Evolutionary conservation across 2,888 invertebrate species (phyloP), one percentile per base, ranked within the genome.

Genomic region (Hecatera dysodea): DNA sequence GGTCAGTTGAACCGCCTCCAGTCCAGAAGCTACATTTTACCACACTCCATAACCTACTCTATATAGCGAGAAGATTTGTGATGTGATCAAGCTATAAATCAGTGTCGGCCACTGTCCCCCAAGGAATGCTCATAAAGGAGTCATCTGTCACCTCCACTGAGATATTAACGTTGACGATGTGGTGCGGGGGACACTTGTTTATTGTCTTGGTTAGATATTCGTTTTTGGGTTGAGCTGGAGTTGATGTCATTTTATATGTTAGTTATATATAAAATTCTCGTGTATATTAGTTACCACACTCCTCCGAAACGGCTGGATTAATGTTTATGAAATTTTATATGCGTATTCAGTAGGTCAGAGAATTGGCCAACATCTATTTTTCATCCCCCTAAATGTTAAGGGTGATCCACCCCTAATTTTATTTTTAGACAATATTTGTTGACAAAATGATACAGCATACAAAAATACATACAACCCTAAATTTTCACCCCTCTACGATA

Each of bases 111-210:
- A 60, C 29, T 78, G 78, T 79, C 84, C 85, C 85, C 78, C 62
- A 65, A 84, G 86, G 85, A 85, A 85, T 85, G 85, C 81, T 86
- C 86, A 85, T 85, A 85, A 85, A 85, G 85, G 83, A 72, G 59
- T 78, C 86, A 84, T 84, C 86, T 74, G 83, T 85, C 85, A 82
- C 77, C 68, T 67, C 65, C 67, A 52, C 73, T 75, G 75, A 83
- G 81, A 81, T 81, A 85, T 80, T 84, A 83, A 73, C 81, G 72
- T 73, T 77, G 79, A 81, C 75, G 70, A 69, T 66, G 52, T 67
- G 69, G 68, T 74, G 72, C 24, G 62, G 29, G 46, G 27, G 56
- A 78, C 67, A 60, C 77, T 79, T 76, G 64, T 80, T 70, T 67
- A 78, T 80, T 76, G 64, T 70, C 76, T 59, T 60, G 24, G 22